phyloP scores from a whole-genome alignment of 2,113 vertebrate species.

The Uria aalge region DNA sequence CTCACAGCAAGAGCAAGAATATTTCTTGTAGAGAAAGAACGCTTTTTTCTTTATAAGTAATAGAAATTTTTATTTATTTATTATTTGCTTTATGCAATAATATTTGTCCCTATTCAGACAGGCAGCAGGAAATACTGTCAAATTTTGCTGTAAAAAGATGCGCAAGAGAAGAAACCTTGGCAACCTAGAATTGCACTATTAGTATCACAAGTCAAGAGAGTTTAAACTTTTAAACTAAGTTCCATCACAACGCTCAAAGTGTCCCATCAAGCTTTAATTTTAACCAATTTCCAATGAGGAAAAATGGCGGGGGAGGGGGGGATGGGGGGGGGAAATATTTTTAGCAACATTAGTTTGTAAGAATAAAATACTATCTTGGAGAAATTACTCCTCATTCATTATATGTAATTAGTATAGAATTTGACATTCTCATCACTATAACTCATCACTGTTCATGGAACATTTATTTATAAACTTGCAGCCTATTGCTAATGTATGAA shows the following conservation, averaged over 20 bases:
- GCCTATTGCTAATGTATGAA: background rate
- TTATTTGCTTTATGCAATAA: background rate
- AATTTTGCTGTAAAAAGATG: background rate
- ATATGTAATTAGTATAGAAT: background rate
- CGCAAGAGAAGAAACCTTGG: background rate
- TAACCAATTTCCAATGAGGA: background rate
- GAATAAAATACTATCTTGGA: background rate
- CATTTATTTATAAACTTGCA: background rate
- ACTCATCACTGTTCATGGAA: background rate
- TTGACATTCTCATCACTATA: background rate
- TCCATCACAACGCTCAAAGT: background rate
- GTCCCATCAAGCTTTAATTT: background rate
- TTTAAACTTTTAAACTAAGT: background rate
- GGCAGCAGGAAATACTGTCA: background rate
- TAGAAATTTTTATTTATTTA: background rate
- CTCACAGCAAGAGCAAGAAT: rapidly evolving
- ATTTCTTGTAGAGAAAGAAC: background rate
- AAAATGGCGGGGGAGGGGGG: background rate
- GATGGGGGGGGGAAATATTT: background rate
- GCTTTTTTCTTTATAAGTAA: background rate
- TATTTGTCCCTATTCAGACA: background rate
- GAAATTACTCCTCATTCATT: background rate
- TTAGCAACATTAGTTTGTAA: background rate
- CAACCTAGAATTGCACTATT: background rate
- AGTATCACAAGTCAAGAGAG: background rate